A percentile compares a stretch with the other conserved stretches of the same genome.
These are phyloP conservation scores for Venturia canescens DNA, from an alignment of 1,140 invertebrate genomes.

Conservation along the genomic window DNA sequence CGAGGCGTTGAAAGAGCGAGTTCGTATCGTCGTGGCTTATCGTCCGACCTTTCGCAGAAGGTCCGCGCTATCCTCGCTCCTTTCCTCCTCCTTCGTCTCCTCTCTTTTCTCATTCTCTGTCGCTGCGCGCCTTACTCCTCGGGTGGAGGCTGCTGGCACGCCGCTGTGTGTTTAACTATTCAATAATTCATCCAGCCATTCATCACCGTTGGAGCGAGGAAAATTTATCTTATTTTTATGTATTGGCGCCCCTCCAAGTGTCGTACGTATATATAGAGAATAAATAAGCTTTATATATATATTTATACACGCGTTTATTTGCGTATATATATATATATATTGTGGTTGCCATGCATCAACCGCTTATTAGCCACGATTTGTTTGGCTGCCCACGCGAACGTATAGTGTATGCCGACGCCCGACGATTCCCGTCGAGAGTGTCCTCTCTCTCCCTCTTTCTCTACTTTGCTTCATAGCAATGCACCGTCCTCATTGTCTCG, in stretches of 20 bases:
- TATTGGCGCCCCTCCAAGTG: slow-evolving; percentile 62
- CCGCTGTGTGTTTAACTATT: slow-evolving; percentile 70
- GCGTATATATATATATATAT: slow-evolving; percentile 30
- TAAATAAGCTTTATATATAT: slow-evolving; percentile 8
- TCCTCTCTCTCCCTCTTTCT: slow-evolving; percentile 48
- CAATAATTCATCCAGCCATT: slow-evolving; percentile 71
- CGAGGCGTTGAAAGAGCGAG: slow-evolving; percentile 17
- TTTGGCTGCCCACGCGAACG: slow-evolving; percentile 59
- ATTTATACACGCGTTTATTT: no score
- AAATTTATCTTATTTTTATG: slow-evolving; percentile 72
- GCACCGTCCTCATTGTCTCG: slow-evolving; percentile 40
- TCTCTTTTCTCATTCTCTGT: slow-evolving; percentile 57
- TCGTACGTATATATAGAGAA: slow-evolving; percentile 38
- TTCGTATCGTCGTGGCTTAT: slow-evolving; percentile 6
- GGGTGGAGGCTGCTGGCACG: slow-evolving; percentile 55
- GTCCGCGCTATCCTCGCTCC: slow-evolving; percentile 45
- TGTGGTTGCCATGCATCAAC: slow-evolving; percentile 64
- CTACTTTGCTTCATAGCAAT: neutral
- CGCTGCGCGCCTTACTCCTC: slow-evolving; percentile 23
- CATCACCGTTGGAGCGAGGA: slow-evolving; percentile 67
- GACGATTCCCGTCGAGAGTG: slow-evolving; percentile 36
- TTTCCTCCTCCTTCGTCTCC: slow-evolving; percentile 44
- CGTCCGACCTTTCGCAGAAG: slow-evolving; percentile 49
- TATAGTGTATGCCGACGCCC: slow-evolving; percentile 22
- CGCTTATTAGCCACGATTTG: slow-evolving; percentile 69